These are phyloP conservation scores for Tetraodon nigroviridis DNA, from an alignment of 2,113 vertebrate genomes.

Conservation along the genomic window DNA sequence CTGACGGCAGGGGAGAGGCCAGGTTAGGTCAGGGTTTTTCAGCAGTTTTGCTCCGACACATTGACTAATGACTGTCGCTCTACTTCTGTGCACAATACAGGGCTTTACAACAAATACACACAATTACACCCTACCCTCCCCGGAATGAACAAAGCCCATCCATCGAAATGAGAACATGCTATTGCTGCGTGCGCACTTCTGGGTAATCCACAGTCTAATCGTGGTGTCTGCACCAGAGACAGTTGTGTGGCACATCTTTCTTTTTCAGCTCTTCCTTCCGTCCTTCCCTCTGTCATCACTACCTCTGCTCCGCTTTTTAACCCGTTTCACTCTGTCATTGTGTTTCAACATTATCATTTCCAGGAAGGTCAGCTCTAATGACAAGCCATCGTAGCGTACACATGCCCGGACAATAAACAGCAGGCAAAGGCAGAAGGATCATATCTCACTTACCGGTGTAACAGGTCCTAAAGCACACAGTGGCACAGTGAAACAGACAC, in stretches of 20 bases:
- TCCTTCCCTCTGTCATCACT: conserved; percentile 11
- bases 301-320: background rate
- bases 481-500: conserved; percentile 38
- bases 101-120: conserved; percentile 54
- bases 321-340: conserved; percentile 22
- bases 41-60: conserved; percentile 51
- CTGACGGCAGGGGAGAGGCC: conserved; percentile 28
- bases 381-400: conserved; percentile 36
- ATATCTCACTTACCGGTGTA: conserved; percentile 47
- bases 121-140: conserved; percentile 7
- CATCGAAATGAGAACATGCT: conserved; percentile 37
- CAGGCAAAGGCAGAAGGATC: conserved; percentile 30
- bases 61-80: conserved; percentile 61
- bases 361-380: conserved; percentile 61
- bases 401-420: conserved; percentile 51
- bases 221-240: conserved; percentile 5
- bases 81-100: conserved; percentile 59
- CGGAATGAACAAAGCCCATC: conserved; percentile 55
- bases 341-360: conserved; percentile 41
- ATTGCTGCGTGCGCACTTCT: conserved; percentile 27
- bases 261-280: conserved; percentile 34
- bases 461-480: conserved; percentile 48
- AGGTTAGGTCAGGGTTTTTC: conserved; percentile 54
- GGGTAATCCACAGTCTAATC: conserved; percentile 46
- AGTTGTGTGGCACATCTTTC: background rate